These are phyloP conservation scores for Contarinia nasturtii DNA, from an alignment of 1,140 invertebrate genomes.

Conservation along the genomic window DNA sequence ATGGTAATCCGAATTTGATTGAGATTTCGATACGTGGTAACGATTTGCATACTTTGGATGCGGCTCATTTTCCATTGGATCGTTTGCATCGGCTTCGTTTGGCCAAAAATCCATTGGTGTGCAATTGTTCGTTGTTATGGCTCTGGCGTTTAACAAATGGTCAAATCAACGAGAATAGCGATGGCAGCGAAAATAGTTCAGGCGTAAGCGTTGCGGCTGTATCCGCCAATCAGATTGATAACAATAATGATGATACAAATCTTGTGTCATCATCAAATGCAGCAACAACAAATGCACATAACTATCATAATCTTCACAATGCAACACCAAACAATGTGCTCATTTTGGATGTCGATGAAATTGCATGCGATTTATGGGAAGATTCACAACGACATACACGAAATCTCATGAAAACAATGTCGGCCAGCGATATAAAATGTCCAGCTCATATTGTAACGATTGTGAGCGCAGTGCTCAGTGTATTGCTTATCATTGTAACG, in stretches of 20 bases:
- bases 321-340: conserved; percentile 9
- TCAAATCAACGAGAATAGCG: conserved; percentile 15
- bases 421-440: conserved; percentile 21
- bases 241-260: conserved; percentile 7
- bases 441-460: conserved; percentile 23
- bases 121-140: conserved; percentile 75
- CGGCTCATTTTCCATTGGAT: conserved; percentile 60
- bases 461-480: conserved; percentile 20
- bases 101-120: conserved; percentile 63
- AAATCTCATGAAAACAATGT: conserved; percentile 14
- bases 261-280: no score
- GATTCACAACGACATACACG: conserved; percentile 12
- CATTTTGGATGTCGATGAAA: conserved; percentile 18
- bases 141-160: conserved; percentile 52
- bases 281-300: conserved; percentile 4
- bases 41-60: conserved; percentile 47
- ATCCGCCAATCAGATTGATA: conserved; percentile 12
- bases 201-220: conserved; percentile 15
- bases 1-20: conserved; percentile 51
- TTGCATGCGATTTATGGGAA: conserved; percentile 21
- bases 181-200: neutral
- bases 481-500: conserved; percentile 17
- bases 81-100: conserved; percentile 45
- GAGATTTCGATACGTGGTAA: conserved; percentile 52
- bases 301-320: neutral